phyloP scores from a whole-genome alignment of 2,797 vertebrate species.

The Acipenser ruthenus region DNA sequence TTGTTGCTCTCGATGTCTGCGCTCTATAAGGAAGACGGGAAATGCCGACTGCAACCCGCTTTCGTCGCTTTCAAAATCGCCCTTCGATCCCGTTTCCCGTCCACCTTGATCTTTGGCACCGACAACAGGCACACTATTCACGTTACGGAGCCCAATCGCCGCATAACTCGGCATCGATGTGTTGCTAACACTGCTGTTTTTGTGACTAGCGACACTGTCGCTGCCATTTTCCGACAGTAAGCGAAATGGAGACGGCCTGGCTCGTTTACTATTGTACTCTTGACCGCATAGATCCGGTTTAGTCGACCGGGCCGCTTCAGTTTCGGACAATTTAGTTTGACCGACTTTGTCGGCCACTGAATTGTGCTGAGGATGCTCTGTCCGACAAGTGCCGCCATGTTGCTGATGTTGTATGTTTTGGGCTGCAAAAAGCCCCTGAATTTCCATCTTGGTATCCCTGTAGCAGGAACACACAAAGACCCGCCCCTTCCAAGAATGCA shows the following conservation, averaged over 20 bases:
- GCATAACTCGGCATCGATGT: conserved; percentile 9
- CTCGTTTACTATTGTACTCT: conserved; percentile 45
- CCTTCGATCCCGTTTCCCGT: conserved; percentile 25
- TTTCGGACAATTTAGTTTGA: conserved; percentile 25
- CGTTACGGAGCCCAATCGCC: conserved; percentile 34
- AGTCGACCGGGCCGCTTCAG: conserved; percentile 6
- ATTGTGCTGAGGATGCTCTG: conserved; percentile 46
- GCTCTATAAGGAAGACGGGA: conserved; percentile 52
- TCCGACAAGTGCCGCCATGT: conserved; percentile 63
- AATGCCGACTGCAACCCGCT: conserved; percentile 56
- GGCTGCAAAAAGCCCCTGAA: conserved; percentile 74
- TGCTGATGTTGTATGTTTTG: conserved; percentile 61
- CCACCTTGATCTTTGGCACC: conserved; percentile 28
- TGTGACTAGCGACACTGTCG: conserved; percentile 23
- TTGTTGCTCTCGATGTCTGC: conserved; percentile 29
- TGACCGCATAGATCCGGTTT: conserved; percentile 22
- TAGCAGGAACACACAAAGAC: conserved; percentile 59
- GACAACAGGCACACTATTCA: conserved; percentile 32
- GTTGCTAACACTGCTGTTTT: conserved; percentile 14
- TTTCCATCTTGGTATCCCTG: conserved; percentile 95
- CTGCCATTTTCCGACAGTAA: conserved; percentile 57
- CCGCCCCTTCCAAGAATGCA: conserved; percentile 43
- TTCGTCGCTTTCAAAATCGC: conserved; percentile 29
- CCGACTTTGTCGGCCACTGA: conserved; percentile 22
- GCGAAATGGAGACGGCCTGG: conserved; percentile 40